A percentile compares a stretch with the other conserved stretches of the same genome.
Evolutionary conservation across 2,113 vertebrate genomes (phyloP).

Genomic region (Struthidea cinerea): DNA sequence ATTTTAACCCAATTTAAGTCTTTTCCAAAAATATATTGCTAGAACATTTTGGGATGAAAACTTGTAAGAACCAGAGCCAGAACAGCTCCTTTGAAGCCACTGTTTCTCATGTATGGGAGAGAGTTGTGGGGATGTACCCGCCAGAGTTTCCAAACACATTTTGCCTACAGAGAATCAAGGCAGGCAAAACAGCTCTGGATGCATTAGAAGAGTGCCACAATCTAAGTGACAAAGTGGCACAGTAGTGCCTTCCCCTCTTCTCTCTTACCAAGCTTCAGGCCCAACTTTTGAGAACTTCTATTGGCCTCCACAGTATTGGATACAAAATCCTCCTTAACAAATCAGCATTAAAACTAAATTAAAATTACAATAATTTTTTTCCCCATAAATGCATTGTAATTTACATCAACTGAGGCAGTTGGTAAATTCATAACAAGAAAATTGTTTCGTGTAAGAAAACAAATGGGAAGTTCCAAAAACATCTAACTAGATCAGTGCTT

Average conservation of each 20-base stretch:
- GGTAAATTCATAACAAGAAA: neutral
- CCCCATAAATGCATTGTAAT: neutral
- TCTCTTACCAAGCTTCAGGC: neutral
- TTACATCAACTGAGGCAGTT: neutral
- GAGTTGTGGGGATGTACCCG: neutral
- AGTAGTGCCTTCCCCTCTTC: neutral
- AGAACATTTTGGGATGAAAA: slow-evolving; percentile 35
- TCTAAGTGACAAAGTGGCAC: neutral
- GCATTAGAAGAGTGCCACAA: neutral
- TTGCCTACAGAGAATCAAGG: neutral
- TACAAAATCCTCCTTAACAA: neutral
- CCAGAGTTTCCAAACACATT: neutral
- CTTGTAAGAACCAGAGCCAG: slow-evolving; percentile 12
- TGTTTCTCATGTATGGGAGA: neutral
- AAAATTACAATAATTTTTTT: neutral
- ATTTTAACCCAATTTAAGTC: slow-evolving; percentile 62
- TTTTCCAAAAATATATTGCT: slow-evolving; percentile 39
- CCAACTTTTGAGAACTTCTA: neutral
- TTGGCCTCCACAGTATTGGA: neutral
- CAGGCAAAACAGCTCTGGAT: neutral
- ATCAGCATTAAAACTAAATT: neutral
- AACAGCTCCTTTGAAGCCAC: slow-evolving; percentile 8
- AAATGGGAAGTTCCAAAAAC: neutral
- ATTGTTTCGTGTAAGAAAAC: neutral
- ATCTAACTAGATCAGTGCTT: neutral